These are phyloP conservation scores for Calcarius lapponicus DNA, from an alignment of 2,797 vertebrate species.

Conservation along the genomic window DNA sequence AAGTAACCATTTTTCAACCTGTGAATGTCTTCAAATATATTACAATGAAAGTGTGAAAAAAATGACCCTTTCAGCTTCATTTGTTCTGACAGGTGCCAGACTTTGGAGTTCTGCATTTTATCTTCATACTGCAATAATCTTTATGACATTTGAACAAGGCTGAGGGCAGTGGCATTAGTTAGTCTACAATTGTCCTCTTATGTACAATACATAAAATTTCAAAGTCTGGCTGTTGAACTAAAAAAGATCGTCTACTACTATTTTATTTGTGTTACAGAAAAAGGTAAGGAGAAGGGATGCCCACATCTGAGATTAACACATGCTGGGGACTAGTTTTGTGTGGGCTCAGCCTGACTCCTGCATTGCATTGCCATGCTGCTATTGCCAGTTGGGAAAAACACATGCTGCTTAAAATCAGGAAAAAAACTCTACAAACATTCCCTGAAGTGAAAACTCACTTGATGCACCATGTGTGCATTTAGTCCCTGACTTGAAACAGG, in stretches of 20 bases:
- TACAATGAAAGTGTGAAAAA: constrained; percentile 10
- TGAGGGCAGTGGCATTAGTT: constrained; percentile 22
- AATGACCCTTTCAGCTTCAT: constrained; percentile 23
- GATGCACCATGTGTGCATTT: fast-evolving
- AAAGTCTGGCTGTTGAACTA: not conserved
- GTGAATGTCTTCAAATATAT: constrained; percentile 45
- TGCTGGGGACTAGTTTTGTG: not conserved
- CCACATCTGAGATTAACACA: not conserved
- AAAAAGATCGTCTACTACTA: not conserved
- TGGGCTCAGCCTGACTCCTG: not conserved
- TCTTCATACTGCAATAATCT: constrained; percentile 43
- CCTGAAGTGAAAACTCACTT: not conserved
- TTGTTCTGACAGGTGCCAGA: constrained; percentile 57
- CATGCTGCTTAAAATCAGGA: not conserved
- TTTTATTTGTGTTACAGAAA: not conserved
- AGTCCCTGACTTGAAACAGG: not conserved
- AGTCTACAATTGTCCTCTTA: constrained; percentile 18
- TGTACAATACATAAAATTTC: not conserved
- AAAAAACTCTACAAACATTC: not conserved
- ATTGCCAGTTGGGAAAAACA: not conserved
- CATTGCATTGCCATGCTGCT: not conserved
- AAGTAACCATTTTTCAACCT: constrained; percentile 65
- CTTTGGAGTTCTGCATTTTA: constrained; percentile 30
- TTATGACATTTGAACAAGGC: constrained; percentile 23
- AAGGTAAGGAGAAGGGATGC: not conserved